A percentile compares a stretch with the other conserved stretches of the same genome.
phyloP scores from a whole-genome alignment of 2,113 vertebrate genomes.

The Chaenocephalus aceratus region DNA sequence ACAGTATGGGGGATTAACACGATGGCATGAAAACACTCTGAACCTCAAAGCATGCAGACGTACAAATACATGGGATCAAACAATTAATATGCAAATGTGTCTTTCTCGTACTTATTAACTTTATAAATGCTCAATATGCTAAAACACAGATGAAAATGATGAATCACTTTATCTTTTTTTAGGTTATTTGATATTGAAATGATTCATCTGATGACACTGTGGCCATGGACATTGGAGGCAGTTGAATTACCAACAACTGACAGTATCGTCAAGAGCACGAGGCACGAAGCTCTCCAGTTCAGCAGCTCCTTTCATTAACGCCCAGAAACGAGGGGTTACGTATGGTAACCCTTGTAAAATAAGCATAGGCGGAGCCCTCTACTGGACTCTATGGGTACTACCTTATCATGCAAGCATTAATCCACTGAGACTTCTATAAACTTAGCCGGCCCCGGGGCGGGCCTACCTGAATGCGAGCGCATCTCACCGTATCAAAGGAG shows the following conservation, averaged over 20 bases:
- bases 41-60: neutral
- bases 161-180: neutral
- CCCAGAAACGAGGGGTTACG: neutral
- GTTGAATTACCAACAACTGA: neutral
- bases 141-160: neutral
- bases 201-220: neutral
- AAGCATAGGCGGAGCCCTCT: no score
- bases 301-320: neutral
- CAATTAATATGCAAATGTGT: neutral
- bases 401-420: no score
- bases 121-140: neutral
- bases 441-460: no score
- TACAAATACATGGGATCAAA: neutral
- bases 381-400: no score
- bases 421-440: no score
- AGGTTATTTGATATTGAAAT: neutral
- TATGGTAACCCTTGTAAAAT: no score
- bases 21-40: neutral
- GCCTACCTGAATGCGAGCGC: no score
- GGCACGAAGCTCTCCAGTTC: neutral
- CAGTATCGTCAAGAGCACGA: neutral
- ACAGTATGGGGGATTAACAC: neutral
- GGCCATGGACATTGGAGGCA: neutral
- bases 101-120: neutral
- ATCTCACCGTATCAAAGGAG: no score